These are phyloP conservation scores for Tonatia bakeri DNA, from an alignment of 2,113 vertebrate species.

Conservation along the genomic window DNA sequence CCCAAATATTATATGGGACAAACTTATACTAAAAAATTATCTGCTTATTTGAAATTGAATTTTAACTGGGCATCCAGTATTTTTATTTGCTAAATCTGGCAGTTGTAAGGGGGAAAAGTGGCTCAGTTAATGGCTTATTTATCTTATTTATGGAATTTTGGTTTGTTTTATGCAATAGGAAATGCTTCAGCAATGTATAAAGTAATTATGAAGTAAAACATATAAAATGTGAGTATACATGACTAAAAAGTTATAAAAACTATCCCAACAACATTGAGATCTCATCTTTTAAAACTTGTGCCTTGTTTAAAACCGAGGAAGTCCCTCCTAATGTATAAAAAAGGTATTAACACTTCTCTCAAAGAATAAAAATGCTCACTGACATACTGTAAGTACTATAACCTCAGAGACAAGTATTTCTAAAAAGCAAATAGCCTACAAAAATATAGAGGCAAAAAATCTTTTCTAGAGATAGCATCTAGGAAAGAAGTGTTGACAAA, in stretches of 20 bases:
- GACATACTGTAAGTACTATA: background rate
- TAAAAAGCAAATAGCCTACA: background rate
- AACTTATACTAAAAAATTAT: background rate
- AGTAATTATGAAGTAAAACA: background rate
- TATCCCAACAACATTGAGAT: background rate
- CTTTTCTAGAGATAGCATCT: background rate
- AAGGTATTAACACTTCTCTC: background rate
- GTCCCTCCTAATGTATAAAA: background rate
- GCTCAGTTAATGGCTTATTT: background rate
- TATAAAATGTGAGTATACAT: background rate
- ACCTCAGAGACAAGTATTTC: constrained; percentile 1
- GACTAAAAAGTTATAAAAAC: background rate
- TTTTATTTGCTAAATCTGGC: constrained; percentile 22
- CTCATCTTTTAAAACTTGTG: background rate
- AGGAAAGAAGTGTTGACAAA: background rate
- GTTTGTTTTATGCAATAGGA: background rate
- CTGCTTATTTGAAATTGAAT: constrained; percentile 17
- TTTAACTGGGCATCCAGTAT: background rate
- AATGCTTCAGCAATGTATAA: background rate
- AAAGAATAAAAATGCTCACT: constrained; percentile 1
- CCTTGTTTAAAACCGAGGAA: background rate
- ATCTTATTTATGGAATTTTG: background rate
- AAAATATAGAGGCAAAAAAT: background rate
- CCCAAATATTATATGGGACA: background rate
- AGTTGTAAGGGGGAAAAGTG: background rate